Conservation (phyloP, 2,888 invertebrate genomes). For the Stenodera caucasica region DNA sequence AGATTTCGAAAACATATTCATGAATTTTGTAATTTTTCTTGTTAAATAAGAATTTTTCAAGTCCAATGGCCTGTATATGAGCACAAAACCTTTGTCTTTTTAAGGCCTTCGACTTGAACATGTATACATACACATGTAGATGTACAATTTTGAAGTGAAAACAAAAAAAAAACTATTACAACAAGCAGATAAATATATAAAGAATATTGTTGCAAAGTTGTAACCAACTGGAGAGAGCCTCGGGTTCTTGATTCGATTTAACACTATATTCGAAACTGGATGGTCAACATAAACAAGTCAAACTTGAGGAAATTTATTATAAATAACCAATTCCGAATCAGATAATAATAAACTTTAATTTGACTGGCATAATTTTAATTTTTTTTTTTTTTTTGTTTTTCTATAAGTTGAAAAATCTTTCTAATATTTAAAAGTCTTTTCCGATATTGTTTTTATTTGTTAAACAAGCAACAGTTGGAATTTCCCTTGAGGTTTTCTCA, state of each 20-base stretch:
- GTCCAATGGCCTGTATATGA: neutral
- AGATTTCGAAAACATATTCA: too few species aligned
- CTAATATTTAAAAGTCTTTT: neutral
- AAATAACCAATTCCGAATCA: conserved; percentile 3
- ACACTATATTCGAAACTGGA: neutral
- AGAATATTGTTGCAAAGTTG: neutral
- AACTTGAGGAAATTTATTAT: neutral
- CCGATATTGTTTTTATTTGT: conserved; percentile 14
- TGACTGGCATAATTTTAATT: too few species aligned
- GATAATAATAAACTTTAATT: neutral
- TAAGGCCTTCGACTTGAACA: conserved; percentile 1
- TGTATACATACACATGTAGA: neutral
- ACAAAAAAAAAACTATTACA: neutral
- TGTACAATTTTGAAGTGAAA: neutral
- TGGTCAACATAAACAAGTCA: conserved; percentile 1
- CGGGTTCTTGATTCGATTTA: conserved; percentile 1
- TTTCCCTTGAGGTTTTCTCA: conserved; percentile 23
- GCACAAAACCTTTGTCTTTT: neutral
- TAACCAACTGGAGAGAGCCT: neutral
- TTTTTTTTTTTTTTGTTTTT: too few species aligned
- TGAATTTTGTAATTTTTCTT: too few species aligned
- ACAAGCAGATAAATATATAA: neutral
- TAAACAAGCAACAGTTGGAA: conserved; percentile 25
- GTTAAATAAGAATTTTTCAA: neutral
- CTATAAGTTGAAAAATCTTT: neutral